Evolutionary conservation across 2,888 invertebrate genomes (phyloP).

Genomic region (Spilosoma lubricipeda): DNA sequence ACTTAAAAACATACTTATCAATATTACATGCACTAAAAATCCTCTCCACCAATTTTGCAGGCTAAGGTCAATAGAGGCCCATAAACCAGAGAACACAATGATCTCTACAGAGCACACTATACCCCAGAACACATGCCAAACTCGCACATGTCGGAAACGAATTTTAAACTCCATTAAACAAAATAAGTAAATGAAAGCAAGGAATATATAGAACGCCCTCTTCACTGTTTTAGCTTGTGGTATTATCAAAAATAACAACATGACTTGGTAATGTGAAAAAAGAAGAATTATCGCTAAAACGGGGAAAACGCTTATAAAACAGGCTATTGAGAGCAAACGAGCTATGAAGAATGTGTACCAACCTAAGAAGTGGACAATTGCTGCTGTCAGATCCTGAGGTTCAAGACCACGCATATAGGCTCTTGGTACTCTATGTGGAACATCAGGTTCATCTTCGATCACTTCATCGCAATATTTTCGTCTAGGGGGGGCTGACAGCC

Average conservation of each 20-base stretch:
- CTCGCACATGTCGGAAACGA: slow-evolving; percentile 90
- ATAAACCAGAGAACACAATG: slow-evolving; percentile 89
- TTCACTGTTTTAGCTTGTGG: slow-evolving; percentile 86
- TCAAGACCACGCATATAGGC: slow-evolving; percentile 88
- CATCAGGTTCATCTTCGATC: slow-evolving; percentile 73
- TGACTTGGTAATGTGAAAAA: slow-evolving; percentile 88
- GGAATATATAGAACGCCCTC: slow-evolving; percentile 88
- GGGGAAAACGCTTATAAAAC: slow-evolving; percentile 89
- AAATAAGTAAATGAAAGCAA: slow-evolving; percentile 91
- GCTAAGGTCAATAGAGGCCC: slow-evolving; percentile 82
- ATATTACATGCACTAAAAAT: slow-evolving; percentile 88
- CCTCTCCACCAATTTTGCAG: slow-evolving; percentile 90
- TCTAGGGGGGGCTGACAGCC: slow-evolving; percentile 83
- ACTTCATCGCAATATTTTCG: slow-evolving; percentile 71
- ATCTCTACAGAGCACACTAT: slow-evolving; percentile 89
- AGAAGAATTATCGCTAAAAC: slow-evolving; percentile 87
- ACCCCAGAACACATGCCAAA: slow-evolving; percentile 90
- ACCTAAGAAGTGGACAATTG: slow-evolving; percentile 89
- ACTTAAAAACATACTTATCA: slow-evolving; percentile 87
- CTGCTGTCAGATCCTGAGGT: slow-evolving; percentile 91
- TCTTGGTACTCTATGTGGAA: slow-evolving; percentile 75
- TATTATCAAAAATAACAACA: slow-evolving; percentile 88
- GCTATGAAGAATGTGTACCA: slow-evolving; percentile 92
- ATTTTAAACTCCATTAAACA: slow-evolving; percentile 93
- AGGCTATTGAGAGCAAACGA: slow-evolving; percentile 89